These are phyloP conservation scores for Erpobdella octoculata DNA, from an alignment of 2,888 invertebrate species.

Conservation along the genomic window DNA sequence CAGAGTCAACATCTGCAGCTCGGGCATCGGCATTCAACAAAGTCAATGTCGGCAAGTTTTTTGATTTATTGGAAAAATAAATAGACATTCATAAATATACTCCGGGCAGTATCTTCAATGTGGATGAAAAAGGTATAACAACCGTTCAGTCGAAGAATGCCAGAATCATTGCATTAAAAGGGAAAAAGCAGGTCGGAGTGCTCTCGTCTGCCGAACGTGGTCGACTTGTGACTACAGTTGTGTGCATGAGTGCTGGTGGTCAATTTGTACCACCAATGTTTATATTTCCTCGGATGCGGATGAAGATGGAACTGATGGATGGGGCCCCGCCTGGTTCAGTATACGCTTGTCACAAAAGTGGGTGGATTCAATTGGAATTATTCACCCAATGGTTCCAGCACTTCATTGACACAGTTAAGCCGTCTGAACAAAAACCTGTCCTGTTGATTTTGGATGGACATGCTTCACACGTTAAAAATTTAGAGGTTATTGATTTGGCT, in stretches of 20 bases:
- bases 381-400: not conserved
- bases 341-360: not conserved
- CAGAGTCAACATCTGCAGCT: too few species aligned
- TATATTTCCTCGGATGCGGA: not conserved
- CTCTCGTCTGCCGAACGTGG: not conserved
- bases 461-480: too few species aligned
- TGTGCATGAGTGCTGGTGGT: not conserved
- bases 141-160: too few species aligned
- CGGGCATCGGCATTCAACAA: too few species aligned
- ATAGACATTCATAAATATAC: not conserved
- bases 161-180: constrained; percentile 3
- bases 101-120: not conserved
- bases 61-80: not conserved
- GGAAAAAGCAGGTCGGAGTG: constrained; percentile 5
- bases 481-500: not conserved
- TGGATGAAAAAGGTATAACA: too few species aligned
- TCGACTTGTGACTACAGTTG: not conserved
- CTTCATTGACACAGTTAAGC: not conserved
- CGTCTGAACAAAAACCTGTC: not conserved
- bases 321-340: not conserved
- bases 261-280: not conserved
- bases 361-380: constrained; percentile 8
- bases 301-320: not conserved
- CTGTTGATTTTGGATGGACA: constrained; percentile 1
- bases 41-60: too few species aligned